Base-by-base conservation (phyloP, 2,888 invertebrate genomes). In the Stegana nigrithorax region DNA sequence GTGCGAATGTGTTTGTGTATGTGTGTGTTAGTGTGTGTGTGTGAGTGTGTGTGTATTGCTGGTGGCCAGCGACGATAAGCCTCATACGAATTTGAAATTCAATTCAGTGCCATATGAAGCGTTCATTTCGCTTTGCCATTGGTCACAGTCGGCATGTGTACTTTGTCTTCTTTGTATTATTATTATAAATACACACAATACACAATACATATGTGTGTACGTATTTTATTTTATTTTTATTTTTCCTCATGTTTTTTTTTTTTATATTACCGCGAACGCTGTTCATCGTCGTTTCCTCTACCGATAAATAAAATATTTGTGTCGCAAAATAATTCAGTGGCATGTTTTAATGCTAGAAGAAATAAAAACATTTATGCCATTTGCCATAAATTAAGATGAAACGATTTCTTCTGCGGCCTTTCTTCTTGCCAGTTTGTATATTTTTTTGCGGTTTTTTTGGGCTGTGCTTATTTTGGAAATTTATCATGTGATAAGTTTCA, bases 401-500 rank as follows among this genome's bases (percentile, higher is more conserved):
- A 47, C 10, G n/a, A 21, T 47, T 23, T 23, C n/a, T n/a, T n/a
- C n/a, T n/a, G n/a, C n/a, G n/a, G n/a, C n/a, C n/a, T n/a, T n/a
- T n/a, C n/a, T n/a, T n/a, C 8, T 7, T 17, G 42, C 42, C 42
- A 42, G n/a, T 42, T 42, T 42, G n/a, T n/a, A 7, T 42, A 12
- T 14, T 42, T 42, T 42, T 42, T n/a, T n/a, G n/a, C n/a, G n/a
- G n/a, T n/a, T n/a, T 17, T 10, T 42, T 42, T 42, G 42, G 5
- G 17, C 42, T 10, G 42, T 14, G n/a, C 42, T n/a, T 17, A 12
- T 17, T 12, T 8, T 5, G 32, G 10, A 32, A 32, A 42, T 47
- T 23, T 27, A 29, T 27, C 51, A 19, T 29, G 51, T 29, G 51
- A 53, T 53, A 53, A 53, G 29, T 53, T 53, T 25, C 25, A 47